Evolutionary conservation across 2,888 invertebrate species (phyloP).

Genomic region (Tolmerus cingulatus): DNA sequence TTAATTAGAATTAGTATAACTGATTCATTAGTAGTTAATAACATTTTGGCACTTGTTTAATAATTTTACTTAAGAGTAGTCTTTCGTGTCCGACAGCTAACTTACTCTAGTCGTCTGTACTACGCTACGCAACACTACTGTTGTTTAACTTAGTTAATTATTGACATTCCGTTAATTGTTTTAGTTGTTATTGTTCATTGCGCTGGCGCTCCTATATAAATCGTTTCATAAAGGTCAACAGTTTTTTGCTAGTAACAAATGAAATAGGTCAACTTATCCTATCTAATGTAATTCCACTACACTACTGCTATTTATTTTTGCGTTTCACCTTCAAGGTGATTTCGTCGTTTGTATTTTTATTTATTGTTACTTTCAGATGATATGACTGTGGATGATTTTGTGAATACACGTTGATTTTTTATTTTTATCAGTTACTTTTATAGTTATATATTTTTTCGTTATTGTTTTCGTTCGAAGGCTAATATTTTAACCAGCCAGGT

Average conservation of each 20-base stretch:
- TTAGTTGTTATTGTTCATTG: constrained; percentile 1
- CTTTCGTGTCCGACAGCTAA: not conserved
- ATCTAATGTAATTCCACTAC: not conserved
- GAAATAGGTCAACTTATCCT: constrained; percentile 17
- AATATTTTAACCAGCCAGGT: not conserved
- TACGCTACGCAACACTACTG: constrained; percentile 1
- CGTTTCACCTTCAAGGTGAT: not conserved
- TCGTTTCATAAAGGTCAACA: constrained; percentile 17
- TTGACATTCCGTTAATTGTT: constrained; percentile 17
- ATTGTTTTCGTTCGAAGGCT: constrained; percentile 10
- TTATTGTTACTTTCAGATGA: not conserved
- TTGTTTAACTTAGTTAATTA: constrained; percentile 17
- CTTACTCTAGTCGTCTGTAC: constrained; percentile 5
- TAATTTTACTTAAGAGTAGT: constrained; percentile 20
- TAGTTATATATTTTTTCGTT: not conserved
- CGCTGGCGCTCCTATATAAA: not conserved
- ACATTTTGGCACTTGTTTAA: constrained; percentile 49
- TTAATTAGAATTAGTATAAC: constrained; percentile 28
- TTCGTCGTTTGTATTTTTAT: not conserved
- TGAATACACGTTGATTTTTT: not conserved
- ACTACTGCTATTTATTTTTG: not conserved
- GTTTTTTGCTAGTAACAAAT: constrained; percentile 29
- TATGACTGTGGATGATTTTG: constrained; percentile 20
- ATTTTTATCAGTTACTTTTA: not conserved
- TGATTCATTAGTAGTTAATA: constrained; percentile 45